These are phyloP conservation scores for Morelia viridis DNA, from an alignment of 2,797 vertebrate species.

Conservation along the genomic window DNA sequence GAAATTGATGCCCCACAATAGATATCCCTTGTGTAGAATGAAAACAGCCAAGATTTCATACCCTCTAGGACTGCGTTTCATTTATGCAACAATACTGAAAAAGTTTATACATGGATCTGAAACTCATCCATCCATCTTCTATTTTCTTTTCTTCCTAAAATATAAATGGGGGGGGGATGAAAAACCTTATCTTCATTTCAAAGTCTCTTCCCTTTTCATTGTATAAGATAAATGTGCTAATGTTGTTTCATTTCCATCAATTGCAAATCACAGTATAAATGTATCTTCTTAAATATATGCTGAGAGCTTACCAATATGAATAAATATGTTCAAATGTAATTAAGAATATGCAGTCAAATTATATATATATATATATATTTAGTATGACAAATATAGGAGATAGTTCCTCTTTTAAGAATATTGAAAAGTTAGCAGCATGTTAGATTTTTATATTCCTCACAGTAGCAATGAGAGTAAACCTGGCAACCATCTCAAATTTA, in stretches of 20 bases:
- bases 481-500: slow-evolving; percentile 15
- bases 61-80: background rate
- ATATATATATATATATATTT: background rate
- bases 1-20: background rate
- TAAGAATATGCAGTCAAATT: slow-evolving; percentile 44
- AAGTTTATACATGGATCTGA: background rate
- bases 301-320: slow-evolving; percentile 51
- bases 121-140: background rate
- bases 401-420: slow-evolving; percentile 23
- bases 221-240: slow-evolving; percentile 53
- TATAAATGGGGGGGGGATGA: no score
- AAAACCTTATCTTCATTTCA: slow-evolving; percentile 42
- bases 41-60: background rate
- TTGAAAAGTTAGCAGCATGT: slow-evolving; percentile 25
- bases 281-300: slow-evolving; percentile 43
- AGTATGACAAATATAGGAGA: slow-evolving; percentile 23
- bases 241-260: slow-evolving; percentile 49
- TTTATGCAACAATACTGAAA: background rate
- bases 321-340: slow-evolving; percentile 51
- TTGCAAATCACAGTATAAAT: slow-evolving; percentile 52
- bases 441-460: background rate
- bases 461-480: slow-evolving; percentile 29
- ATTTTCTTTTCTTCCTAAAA: background rate
- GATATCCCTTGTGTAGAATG: background rate
- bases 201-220: slow-evolving; percentile 42